Conservation (phyloP, 2,888 invertebrate genomes). For the Troides helena region DNA sequence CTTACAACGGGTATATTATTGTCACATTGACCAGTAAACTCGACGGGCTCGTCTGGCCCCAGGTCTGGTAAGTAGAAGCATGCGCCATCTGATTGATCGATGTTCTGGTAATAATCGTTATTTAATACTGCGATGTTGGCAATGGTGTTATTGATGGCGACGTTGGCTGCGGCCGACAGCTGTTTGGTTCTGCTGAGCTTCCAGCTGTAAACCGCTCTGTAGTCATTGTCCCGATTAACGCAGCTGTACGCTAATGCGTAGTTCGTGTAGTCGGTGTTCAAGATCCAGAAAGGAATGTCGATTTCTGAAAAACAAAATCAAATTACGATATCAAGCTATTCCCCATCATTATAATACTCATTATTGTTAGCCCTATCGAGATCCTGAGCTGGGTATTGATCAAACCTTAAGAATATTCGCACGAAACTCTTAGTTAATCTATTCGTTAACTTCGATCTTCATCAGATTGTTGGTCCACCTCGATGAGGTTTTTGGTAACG, state of each 20-base stretch:
- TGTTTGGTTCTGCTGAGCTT: constrained; percentile 54
- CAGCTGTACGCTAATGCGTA: constrained; percentile 53
- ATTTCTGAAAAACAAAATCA: constrained; percentile 26
- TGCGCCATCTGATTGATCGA: constrained; percentile 47
- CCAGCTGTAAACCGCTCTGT: constrained; percentile 64
- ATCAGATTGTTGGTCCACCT: no score
- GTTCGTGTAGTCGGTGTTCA: constrained; percentile 45
- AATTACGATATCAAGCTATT: no score
- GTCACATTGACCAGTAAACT: constrained; percentile 56
- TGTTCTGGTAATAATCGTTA: constrained; percentile 48
- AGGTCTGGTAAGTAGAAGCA: constrained; percentile 59
- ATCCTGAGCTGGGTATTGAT: no score
- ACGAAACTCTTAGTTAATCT: no score
- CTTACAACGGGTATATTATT: constrained; percentile 44
- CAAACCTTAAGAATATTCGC: no score
- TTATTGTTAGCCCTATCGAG: no score
- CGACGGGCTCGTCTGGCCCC: constrained; percentile 44
- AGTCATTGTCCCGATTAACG: constrained; percentile 44
- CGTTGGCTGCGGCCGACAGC: constrained; percentile 39
- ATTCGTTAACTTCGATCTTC: no score
- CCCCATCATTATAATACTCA: no score
- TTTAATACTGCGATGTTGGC: constrained; percentile 45
- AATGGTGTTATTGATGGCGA: constrained; percentile 45
- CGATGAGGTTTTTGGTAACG: no score
- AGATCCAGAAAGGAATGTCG: constrained; percentile 48